Evolutionary conservation across 2,888 invertebrate genomes (phyloP), one percentile per base, ranked within the genome.

Genomic region (Sialis lutaria): DNA sequence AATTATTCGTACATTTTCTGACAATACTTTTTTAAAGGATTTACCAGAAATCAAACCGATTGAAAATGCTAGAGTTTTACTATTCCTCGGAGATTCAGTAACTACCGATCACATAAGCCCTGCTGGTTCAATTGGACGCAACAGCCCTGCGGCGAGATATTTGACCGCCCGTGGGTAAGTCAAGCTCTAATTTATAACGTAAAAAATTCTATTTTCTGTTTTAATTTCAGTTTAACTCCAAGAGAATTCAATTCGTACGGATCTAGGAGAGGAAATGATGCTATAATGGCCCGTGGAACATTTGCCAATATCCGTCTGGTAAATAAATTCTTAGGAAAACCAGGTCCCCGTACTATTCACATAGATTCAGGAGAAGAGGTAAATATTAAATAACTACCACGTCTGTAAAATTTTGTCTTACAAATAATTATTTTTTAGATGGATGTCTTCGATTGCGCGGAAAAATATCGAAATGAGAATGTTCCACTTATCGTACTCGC

Each of bases 61-160:
- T 31, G 63, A 67, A 31, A 72, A 79, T 50, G 95, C 95, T 0
- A 73, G 83, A 40, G 90, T 86, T 37, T 69, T 98, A 30, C 70
- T 97, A 0, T 78, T 85, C 57, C 72, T 98, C 50, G 92, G 92
- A 0, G 97, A 98, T 65, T 96, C 93, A 0, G 95, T 98, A 6
- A 98, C 97, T 32, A 97, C 97, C 0, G 97, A 98, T 69, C 97
- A 97, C 66, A 98, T 98, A 53, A 95, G 95, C 2, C 97, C 97
- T 0, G 97, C 97, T 13, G 97, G 97, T 5, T 91, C 93, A 49
- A 98, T 98, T 57, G 90, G 96, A 0, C 72, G 95, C 47, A 93
- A 85, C 63, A 93, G 93, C 46, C 85, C 96, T 0, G 96, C 97
- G 0, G 90, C 89, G 0, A 70, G 88, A 58, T 90, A 79, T 64